Evolutionary conservation across 2,797 vertebrate species (phyloP).

Genomic region (Columba guinea): DNA sequence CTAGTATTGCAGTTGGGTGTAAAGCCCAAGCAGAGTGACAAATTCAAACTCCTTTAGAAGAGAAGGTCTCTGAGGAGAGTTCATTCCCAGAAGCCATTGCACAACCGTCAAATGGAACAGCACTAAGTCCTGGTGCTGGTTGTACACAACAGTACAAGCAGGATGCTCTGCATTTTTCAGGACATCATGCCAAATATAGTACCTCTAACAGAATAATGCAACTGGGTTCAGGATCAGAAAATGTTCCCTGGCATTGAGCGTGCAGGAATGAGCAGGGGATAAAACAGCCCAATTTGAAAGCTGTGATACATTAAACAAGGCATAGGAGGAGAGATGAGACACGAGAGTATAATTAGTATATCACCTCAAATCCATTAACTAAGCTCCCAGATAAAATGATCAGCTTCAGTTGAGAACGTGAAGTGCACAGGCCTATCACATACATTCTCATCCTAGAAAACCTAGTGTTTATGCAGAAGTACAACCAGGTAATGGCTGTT

Average conservation of each 20-base stretch:
- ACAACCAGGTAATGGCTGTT: background rate
- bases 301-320: background rate
- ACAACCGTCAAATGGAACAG: background rate
- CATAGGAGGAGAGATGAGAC: background rate
- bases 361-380: background rate
- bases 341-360: background rate
- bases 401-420: background rate
- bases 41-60: background rate
- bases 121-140: background rate
- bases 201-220: background rate
- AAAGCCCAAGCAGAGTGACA: background rate
- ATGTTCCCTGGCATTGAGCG: background rate
- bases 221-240: background rate
- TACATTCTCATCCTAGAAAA: background rate
- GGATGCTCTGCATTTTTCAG: background rate
- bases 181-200: background rate
- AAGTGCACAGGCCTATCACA: background rate
- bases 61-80: background rate
- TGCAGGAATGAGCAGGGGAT: background rate
- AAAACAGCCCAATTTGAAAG: background rate
- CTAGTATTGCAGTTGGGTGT: background rate
- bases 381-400: background rate
- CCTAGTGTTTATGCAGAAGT: background rate
- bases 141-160: background rate
- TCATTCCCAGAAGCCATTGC: background rate